Evolutionary conservation across 2,888 invertebrate genomes (phyloP).

Genomic region (Taenaris catops): DNA sequence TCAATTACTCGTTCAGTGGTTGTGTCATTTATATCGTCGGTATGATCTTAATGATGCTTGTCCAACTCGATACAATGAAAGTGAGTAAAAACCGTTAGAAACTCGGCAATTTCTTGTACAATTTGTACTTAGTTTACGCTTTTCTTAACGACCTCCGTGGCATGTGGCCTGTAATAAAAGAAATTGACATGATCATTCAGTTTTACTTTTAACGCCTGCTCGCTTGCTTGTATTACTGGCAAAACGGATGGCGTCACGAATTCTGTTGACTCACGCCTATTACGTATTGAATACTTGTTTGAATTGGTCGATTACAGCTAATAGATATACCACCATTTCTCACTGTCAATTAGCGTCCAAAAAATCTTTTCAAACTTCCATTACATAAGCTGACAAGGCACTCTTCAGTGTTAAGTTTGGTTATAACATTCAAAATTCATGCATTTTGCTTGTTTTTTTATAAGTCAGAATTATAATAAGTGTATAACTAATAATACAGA

Average conservation of each 20-base stretch:
- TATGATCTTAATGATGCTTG: conserved; percentile 14
- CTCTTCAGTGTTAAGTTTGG: too few species aligned
- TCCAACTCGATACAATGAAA: conserved; percentile 16
- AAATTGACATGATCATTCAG: conserved; percentile 32
- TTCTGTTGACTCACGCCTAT: conserved; percentile 15
- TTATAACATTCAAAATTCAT: too few species aligned
- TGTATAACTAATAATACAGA: too few species aligned
- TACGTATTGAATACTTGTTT: conserved; percentile 2
- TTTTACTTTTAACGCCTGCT: conserved; percentile 33
- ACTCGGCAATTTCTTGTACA: conserved; percentile 29
- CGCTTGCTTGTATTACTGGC: conserved; percentile 3
- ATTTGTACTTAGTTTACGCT: conserved; percentile 25
- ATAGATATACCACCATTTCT: not conserved
- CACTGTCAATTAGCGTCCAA: conserved; percentile 2
- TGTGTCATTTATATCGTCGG: conserved; percentile 2
- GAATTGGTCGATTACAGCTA: conserved; percentile 2
- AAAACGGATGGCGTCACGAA: conserved; percentile 9
- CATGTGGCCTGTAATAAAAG: conserved; percentile 40
- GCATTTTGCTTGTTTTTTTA: too few species aligned
- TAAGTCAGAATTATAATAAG: too few species aligned
- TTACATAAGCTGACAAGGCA: too few species aligned
- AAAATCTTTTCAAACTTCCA: conserved; percentile 1
- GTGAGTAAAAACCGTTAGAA: conserved; percentile 27
- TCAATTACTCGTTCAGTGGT: conserved; percentile 3
- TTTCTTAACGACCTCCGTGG: conserved; percentile 30